Percentiles rank a stretch among this genome's conserved stretches.
These are phyloP conservation scores for Hippasteria phrygiana DNA, from an alignment of 53 echinoderm and acorn worm species.

Conservation along the genomic window DNA sequence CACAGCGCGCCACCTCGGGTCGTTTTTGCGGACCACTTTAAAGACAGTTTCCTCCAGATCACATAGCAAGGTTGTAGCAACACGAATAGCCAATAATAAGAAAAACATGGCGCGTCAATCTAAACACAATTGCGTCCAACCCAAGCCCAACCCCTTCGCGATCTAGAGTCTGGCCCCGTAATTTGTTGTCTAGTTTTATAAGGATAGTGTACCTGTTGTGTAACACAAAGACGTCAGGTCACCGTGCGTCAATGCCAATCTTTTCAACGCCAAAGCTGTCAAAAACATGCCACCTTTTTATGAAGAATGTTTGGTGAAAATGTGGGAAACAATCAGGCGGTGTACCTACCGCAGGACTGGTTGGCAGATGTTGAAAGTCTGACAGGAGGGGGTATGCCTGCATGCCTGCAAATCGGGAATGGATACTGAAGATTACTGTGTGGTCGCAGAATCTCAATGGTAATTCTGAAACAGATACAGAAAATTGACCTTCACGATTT, in stretches of 20 bases:
- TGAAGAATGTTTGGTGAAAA: constrained; percentile 3
- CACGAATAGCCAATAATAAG: constrained; percentile 18
- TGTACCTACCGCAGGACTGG: constrained; percentile 45
- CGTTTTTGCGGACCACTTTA: constrained; percentile 26
- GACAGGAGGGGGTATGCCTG: constrained; percentile 9
- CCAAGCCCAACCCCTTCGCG: not conserved
- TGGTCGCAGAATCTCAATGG: no score
- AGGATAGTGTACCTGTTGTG: no score
- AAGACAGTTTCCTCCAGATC: constrained; percentile 22
- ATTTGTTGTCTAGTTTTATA: no score
- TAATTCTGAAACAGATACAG: no score
- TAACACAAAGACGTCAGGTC: no score
- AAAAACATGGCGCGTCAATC: constrained; percentile 7
- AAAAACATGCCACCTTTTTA: not conserved
- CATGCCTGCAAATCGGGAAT: not conserved
- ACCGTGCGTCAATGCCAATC: no score
- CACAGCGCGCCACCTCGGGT: constrained; percentile 4
- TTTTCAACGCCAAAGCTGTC: no score
- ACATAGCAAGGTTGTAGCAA: constrained; percentile 53
- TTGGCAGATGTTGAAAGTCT: constrained; percentile 7
- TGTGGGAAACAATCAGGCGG: constrained; percentile 14
- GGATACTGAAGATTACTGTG: not conserved
- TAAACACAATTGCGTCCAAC: not conserved
- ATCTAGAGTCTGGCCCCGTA: no score
- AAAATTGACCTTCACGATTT: no score